Conservation (phyloP, 1,140 invertebrate species). For the Heliconius hermathena region DNA sequence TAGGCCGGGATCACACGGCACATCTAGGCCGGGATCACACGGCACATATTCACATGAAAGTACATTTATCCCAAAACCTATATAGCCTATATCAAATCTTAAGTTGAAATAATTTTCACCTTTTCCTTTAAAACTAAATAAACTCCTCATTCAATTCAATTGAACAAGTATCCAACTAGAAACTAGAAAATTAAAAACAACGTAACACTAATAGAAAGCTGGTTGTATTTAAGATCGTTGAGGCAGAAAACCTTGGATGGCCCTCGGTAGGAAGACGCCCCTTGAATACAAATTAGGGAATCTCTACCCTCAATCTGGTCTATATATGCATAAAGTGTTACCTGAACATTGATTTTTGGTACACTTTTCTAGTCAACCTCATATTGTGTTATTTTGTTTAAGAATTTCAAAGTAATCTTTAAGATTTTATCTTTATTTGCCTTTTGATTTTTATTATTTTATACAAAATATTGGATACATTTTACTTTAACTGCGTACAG, state of each 20-base stretch:
- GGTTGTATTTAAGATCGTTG: conserved; percentile 60
- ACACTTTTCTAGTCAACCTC: conserved; percentile 49
- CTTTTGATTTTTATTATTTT: conserved; percentile 19
- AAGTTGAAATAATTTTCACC: neutral
- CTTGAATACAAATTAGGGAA: conserved; percentile 70
- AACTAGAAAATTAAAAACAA: conserved; percentile 44
- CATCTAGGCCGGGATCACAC: too few species aligned
- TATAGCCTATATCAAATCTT: too few species aligned
- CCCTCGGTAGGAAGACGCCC: conserved; percentile 47
- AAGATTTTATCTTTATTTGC: conserved; percentile 22
- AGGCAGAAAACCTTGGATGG: conserved; percentile 54
- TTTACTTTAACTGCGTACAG: neutral
- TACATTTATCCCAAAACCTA: too few species aligned
- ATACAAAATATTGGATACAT: neutral
- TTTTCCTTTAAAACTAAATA: neutral
- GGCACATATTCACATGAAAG: too few species aligned
- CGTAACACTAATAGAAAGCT: conserved; percentile 63
- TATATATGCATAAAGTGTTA: conserved; percentile 59
- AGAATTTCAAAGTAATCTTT: conserved; percentile 26
- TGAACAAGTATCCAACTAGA: neutral
- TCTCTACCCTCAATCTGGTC: conserved; percentile 73
- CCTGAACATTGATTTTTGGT: conserved; percentile 67
- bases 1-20: too few species aligned
- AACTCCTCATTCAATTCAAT: conserved; percentile 10
- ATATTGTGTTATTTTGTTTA: conserved; percentile 40